These are phyloP conservation scores for Mugil cephalus DNA, from an alignment of 2,113 vertebrate species.

Conservation along the genomic window DNA sequence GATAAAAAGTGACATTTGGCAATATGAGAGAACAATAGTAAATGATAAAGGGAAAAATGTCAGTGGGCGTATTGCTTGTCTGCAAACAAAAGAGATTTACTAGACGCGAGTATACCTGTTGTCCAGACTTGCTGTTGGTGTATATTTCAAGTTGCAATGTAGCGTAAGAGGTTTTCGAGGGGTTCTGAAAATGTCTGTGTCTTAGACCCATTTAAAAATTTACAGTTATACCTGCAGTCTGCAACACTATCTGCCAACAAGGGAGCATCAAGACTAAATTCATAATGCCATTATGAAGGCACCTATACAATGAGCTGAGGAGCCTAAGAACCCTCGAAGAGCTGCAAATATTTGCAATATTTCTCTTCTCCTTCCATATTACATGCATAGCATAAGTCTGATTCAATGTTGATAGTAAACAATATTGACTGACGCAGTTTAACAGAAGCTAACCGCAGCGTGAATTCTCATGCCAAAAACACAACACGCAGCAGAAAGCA, in stretches of 20 bases:
- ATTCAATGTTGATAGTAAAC: neutral
- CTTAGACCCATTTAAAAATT: too few relatives aligned
- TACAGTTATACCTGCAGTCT: too few relatives aligned
- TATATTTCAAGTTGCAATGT: neutral
- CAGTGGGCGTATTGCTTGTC: neutral
- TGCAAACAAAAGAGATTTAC: conserved; percentile 2
- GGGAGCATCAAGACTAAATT: neutral
- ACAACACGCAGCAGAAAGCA: conserved; percentile 2
- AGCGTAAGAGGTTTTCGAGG: too few relatives aligned
- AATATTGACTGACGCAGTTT: neutral
- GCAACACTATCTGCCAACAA: too few relatives aligned
- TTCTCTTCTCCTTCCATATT: neutral
- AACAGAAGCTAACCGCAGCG: neutral
- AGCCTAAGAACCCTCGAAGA: neutral
- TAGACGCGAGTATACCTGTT: neutral
- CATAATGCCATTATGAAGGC: neutral
- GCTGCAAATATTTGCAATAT: neutral
- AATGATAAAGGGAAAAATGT: conserved; percentile 9
- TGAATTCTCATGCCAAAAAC: neutral
- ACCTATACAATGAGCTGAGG: neutral
- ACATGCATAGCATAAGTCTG: neutral
- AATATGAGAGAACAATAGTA: neutral
- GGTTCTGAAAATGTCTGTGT: too few relatives aligned
- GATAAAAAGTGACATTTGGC: conserved; percentile 14
- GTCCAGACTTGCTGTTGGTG: too few relatives aligned